Evolutionary conservation across 2,888 invertebrate genomes (phyloP), one percentile per base, ranked within the genome.

Genomic region (Protodeltote pygarga): DNA sequence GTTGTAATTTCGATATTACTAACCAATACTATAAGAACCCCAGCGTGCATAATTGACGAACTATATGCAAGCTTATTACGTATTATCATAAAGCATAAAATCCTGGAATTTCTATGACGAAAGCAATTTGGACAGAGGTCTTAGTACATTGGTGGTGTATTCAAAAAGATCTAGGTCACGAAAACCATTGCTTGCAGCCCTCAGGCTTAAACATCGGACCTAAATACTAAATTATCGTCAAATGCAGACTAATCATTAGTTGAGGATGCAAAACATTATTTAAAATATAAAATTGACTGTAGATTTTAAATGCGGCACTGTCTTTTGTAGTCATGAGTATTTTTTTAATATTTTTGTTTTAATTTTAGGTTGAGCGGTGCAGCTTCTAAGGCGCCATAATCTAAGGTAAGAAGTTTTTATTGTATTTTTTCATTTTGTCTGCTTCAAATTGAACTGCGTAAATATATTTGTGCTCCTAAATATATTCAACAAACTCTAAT

Each of bases 111-210:
- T 52, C 44, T 49, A 47, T 67, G 60, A 62, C 45, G 48, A 20
- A 49, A 57, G 53, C 57, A 70, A 62, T 71, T 74, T 69, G 33
- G 42, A 19, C 27, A 47, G 54, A 71, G 79, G 13, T 73, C 81
- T 65, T 28, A 50, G 50, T 53, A 65, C 47, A 58, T 42, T 82
- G 82, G 86, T 71, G 69, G 65, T 75, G 60, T 78, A 70, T 79
- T 81, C 68, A 83, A 81, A 87, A 85, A 87, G 76, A 88, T 87
- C 90, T 90, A 90, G 89, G 86, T 87, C 89, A 91, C 91, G 90
- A 87, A 87, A 85, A 83, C 75, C 79, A 85, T 83, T 85, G 87
- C 82, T 83, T 68, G 76, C 75, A 79, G 87, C 85, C 89, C 75
- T 65, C 74, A 73, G 89, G 87, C 83, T 54, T 77, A 79, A 83